Percentiles rank a stretch among this genome's conserved stretches.
Conservation (phyloP, 37 sponge, comb jelly and placozoan species). For the Agelas oroides region DNA sequence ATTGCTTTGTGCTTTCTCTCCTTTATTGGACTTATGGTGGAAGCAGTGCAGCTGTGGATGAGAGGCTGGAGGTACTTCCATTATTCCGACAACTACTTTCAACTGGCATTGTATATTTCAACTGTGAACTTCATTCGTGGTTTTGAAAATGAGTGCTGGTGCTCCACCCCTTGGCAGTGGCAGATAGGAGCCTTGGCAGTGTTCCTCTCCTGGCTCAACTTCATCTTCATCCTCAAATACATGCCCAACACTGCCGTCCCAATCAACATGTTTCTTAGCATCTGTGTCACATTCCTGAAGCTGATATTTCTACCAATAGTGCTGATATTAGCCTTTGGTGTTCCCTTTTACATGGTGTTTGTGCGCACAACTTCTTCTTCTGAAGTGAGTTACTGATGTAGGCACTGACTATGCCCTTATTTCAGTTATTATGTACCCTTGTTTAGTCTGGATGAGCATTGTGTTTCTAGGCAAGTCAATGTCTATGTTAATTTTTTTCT, state of each 20-base stretch:
- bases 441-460: too few relatives aligned
- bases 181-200: conserved; percentile 40
- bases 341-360: conserved; percentile 49
- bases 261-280: conserved; percentile 25
- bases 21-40: conserved; percentile 1
- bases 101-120: conserved; percentile 1
- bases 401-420: too few relatives aligned
- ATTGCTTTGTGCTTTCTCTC: background rate
- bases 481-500: too few relatives aligned
- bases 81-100: conserved; percentile 25
- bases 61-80: conserved; percentile 4
- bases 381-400: too few relatives aligned
- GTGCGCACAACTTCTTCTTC: too few relatives aligned
- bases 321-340: conserved; percentile 27
- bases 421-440: too few relatives aligned
- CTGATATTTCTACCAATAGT: conserved; percentile 28
- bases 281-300: conserved; percentile 14
- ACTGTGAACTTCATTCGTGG: conserved; percentile 12
- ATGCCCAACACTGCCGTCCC: conserved; percentile 23
- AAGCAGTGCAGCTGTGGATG: background rate
- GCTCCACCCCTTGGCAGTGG: conserved; percentile 15
- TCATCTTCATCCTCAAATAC: conserved; percentile 23
- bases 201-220: conserved; percentile 45
- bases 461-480: too few relatives aligned
- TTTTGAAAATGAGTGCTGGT: conserved; percentile 9